phyloP scores from a whole-genome alignment of 2,113 vertebrate genomes.

The Vidua chalybeata region DNA sequence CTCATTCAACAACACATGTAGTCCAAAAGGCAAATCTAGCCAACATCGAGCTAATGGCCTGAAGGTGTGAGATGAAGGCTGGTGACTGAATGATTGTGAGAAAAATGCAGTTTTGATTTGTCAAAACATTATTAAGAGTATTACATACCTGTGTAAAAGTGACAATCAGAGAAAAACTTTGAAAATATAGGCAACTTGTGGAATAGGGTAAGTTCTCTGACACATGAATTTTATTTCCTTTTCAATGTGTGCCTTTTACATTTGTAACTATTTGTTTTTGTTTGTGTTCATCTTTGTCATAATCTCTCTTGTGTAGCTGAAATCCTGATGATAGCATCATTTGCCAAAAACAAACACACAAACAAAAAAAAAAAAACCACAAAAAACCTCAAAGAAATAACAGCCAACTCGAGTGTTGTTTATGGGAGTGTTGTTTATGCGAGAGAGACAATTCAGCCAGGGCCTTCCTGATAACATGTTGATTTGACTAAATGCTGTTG shows the following conservation, averaged over 20 bases:
- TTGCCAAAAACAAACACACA: neutral
- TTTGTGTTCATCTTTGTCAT: conserved; percentile 5
- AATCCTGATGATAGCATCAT: conserved; percentile 20
- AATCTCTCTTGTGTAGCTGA: neutral
- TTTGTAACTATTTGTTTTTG: neutral
- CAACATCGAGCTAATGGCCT: neutral
- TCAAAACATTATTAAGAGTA: neutral
- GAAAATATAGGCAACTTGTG: neutral
- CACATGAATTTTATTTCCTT: neutral
- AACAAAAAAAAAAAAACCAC: neutral
- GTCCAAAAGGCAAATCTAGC: neutral
- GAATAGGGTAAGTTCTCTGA: neutral
- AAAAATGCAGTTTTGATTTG: neutral
- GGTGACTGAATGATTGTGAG: neutral
- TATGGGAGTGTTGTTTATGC: conserved; percentile 2
- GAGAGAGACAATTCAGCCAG: neutral
- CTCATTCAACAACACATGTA: neutral
- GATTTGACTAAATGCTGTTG: neutral
- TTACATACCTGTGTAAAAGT: neutral
- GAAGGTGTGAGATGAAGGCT: conserved; percentile 19
- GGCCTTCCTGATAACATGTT: neutral
- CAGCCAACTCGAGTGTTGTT: neutral
- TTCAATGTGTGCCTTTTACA: neutral
- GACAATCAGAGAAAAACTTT: neutral
- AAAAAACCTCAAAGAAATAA: neutral